phyloP scores from a whole-genome alignment of 1,140 invertebrate genomes.

The Drosophila yakuba region DNA sequence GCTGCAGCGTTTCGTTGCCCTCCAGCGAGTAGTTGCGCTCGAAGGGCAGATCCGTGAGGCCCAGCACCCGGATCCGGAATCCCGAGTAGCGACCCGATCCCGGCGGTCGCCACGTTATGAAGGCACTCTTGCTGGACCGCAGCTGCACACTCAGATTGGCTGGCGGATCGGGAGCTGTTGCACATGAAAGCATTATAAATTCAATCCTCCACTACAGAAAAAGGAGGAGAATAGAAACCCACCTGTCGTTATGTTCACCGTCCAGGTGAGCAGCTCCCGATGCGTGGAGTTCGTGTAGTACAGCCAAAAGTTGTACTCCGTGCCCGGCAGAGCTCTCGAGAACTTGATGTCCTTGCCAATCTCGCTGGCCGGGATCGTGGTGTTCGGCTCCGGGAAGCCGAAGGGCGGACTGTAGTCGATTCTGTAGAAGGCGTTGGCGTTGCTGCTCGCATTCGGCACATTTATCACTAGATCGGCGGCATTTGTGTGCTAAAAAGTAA shows the following conservation, averaged over 20 bases:
- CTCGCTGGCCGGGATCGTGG: constrained; percentile 92
- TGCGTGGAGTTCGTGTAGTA: constrained; percentile 94
- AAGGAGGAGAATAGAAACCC: constrained; percentile 30
- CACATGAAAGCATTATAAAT: background rate
- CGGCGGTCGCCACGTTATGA: constrained; percentile 93
- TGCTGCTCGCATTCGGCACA: constrained; percentile 91
- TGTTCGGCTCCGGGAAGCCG: constrained; percentile 93
- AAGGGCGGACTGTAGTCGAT: constrained; percentile 93
- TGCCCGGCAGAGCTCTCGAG: constrained; percentile 92
- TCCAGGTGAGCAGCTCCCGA: constrained; percentile 94
- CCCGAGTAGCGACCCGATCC: constrained; percentile 91
- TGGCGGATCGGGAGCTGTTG: constrained; percentile 93
- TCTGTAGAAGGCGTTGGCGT: constrained; percentile 92
- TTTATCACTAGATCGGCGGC: constrained; percentile 93
- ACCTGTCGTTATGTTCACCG: constrained; percentile 95
- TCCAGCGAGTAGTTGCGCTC: constrained; percentile 88
- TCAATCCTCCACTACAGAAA: too few species aligned
- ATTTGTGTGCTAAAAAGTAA: constrained; percentile 82
- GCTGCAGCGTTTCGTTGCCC: constrained; percentile 88
- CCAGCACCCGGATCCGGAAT: constrained; percentile 90
- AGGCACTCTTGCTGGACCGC: constrained; percentile 91
- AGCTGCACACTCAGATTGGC: constrained; percentile 93
- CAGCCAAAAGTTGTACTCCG: constrained; percentile 95
- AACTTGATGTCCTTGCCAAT: constrained; percentile 94
- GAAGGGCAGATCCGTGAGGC: constrained; percentile 87